Evolutionary conservation across 2,113 vertebrate species (phyloP), one percentile per base, ranked within the genome.

Genomic region (Pomatostomus ruficeps): DNA sequence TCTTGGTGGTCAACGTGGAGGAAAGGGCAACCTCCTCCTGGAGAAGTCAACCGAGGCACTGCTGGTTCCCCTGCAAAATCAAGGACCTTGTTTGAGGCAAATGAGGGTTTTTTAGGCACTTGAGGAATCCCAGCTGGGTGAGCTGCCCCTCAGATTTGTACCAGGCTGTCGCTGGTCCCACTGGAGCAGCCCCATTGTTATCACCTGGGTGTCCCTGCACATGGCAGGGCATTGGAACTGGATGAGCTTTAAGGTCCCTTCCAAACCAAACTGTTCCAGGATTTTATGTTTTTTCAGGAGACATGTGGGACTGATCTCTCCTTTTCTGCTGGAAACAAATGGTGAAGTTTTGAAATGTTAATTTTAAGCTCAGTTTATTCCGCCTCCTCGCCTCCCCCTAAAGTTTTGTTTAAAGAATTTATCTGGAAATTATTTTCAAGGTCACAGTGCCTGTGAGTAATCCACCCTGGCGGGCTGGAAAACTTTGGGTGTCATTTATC

Each of bases 391-490:
- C 38, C 28, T 52, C 23, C 35, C 49, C 61, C 51, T 4, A n/a
- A 58, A 55, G 16, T 74, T 83, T 81, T 83, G 62, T 93, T 78
- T 54, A 40, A 82, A 88, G 31, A 89, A 85, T 75, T 85, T 82
- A 57, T 61, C 54, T 57, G 40, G 66, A 75, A 95, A 93, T 82
- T 92, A 51, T 93, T 93, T 82, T 82, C 48, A 59, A 83, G 82
- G 83, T 88, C 48, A 25, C 18, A 25, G 62, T 75, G 79, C 57
- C 74, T 77, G 33, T 49, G 79, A 85, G 61, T 49, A 82, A 94
- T 78, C 24, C 45, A 28, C 33, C 16, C 35, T 40, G 42, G 38
- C 62, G 55, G 29, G 15, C 45, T 86, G 55, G 36, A 31, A n/a
- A 75, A 66, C 29, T 89, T 36, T 10, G 45, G 8, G 46, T n/a